Base-by-base conservation (phyloP, 2,113 vertebrate genomes). In the Tupaia chinensis region DNA sequence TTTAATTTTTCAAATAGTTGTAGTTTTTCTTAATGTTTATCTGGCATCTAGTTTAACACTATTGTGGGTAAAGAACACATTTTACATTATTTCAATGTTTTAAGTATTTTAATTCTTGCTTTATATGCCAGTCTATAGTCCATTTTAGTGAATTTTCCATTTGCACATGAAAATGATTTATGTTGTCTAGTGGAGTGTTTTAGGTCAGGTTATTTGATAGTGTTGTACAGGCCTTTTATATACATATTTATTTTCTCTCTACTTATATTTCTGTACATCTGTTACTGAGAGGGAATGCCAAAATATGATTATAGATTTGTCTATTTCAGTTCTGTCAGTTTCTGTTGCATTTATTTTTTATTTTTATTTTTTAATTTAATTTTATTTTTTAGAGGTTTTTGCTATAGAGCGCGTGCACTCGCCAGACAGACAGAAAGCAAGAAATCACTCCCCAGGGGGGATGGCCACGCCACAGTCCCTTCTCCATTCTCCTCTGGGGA, bases 331-430 rank as follows among this genome's bases (percentile, higher is more conserved):
- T 91, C 17, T 86, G 1, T 83, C 29, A 74, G 10, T 68, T 95
- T 92, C 66, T 91, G 68, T 68, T 97, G 82, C 22, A 54, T 87
- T 93, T 93, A 73, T 96, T 93, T 86, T 44, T 44, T n/a, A n/a
- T n/a, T n/a, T n/a, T n/a, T n/a, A n/a, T n/a, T n/a, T n/a, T n/a
- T n/a, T n/a, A n/a, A n/a, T n/a, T n/a, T n/a, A n/a, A n/a, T n/a
- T 44, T 44, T 44, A 44, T 44, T 44, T 44, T 44, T 44, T 44
- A 44, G 44, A 44, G 44, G 44, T 44, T 44, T 44, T 44, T 44
- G 44, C 44, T 44, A 44, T 44, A 44, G 44, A 5, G 44, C 44
- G 44, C 44, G 3, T 44, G 44, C 44, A 5, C 44, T 44, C 44
- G 44, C 44, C 44, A 44, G 44, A 44, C 44, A 44, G 44, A 44